Evolutionary conservation across 2,797 vertebrate species (phyloP), one percentile per base, ranked within the genome.

Genomic region (Manis crassicaudata): DNA sequence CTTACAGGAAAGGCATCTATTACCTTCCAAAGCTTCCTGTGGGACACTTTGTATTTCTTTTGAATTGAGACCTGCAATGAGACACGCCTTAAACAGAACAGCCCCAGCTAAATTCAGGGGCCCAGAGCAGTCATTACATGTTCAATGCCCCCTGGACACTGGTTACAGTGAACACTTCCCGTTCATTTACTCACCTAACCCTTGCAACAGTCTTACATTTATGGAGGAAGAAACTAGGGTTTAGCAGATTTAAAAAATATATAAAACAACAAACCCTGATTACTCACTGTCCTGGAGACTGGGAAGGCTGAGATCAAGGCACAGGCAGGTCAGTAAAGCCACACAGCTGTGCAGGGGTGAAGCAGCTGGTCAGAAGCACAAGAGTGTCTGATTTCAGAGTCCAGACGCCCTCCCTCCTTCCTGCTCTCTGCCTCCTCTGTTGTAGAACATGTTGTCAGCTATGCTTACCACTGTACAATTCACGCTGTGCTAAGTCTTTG

Each of bases 321-420:
- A 0, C 6, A 2, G 7, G n/a, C n/a, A 32, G 40, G 50, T 32
- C 0, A 4, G 54, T 20, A 2, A 62, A 52, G 32, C 50, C 25
- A 18, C 50, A n/a, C 7, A 46, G 46, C 32, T 60, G 23, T 20
- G 54, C 62, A 54, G 40, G 0, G 12, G 35, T 1, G 17, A 32
- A 2, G 25, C 6, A 23, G 18, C 7, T 54, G 21, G 21, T 7
- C 50, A 79, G 68, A 92, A 62, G 12, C 8, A 20, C 7, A 0
- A 13, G n/a, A 50, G 50, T 67, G 12, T 16, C 76, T 81, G 63
- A 2, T 17, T 73, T 5, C 7, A 54, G 56, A 60, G 32, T 40
- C 16, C 8, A 46, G 12, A 13, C 29, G 56, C 52, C 72, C n/a
- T 4, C 29, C 54, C 11, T 29, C 25, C 25, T 37, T 43, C 23